phyloP scores from a whole-genome alignment of 2,888 invertebrate genomes.

The Orthonevra nobilis region DNA sequence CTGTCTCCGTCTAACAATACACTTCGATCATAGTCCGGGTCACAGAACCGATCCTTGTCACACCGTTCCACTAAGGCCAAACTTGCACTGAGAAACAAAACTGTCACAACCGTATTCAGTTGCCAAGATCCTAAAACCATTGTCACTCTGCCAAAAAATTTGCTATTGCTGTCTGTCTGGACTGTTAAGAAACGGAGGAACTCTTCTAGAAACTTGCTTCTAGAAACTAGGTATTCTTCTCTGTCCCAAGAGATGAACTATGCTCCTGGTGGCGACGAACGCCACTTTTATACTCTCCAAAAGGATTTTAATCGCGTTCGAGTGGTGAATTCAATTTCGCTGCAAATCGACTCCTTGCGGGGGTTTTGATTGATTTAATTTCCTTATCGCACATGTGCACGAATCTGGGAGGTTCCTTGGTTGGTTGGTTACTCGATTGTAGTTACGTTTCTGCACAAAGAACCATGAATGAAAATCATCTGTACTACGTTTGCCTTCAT shows the following conservation, averaged over 20 bases:
- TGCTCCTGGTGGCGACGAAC: slow-evolving; percentile 13
- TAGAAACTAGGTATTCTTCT: slow-evolving; percentile 21
- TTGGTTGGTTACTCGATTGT: no score
- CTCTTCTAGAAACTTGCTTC: background rate
- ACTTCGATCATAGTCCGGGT: slow-evolving; percentile 54
- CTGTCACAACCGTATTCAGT: slow-evolving; percentile 72
- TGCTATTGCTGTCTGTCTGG: slow-evolving; percentile 1
- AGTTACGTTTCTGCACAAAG: slow-evolving; percentile 10
- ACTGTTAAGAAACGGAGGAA: background rate
- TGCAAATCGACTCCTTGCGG: slow-evolving; percentile 49
- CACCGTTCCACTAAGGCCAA: slow-evolving; percentile 63
- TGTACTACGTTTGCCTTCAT: background rate
- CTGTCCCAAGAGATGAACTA: slow-evolving; percentile 54
- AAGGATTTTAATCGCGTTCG: background rate
- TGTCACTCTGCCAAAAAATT: slow-evolving; percentile 46
- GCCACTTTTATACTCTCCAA: slow-evolving; percentile 44
- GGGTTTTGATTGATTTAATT: slow-evolving; percentile 70
- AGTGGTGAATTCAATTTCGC: slow-evolving; percentile 57
- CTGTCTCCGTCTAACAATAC: background rate
- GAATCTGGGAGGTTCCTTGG: no score
- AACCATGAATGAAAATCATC: slow-evolving; percentile 65
- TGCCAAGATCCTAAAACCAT: slow-evolving; percentile 73
- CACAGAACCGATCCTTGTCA: slow-evolving; percentile 40
- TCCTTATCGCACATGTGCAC: slow-evolving; percentile 75
- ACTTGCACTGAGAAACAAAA: slow-evolving; percentile 71